Percentiles rank a stretch among this genome's conserved stretches.
Conservation (phyloP, 2,797 vertebrate species). For the Rachycentron canadum region DNA sequence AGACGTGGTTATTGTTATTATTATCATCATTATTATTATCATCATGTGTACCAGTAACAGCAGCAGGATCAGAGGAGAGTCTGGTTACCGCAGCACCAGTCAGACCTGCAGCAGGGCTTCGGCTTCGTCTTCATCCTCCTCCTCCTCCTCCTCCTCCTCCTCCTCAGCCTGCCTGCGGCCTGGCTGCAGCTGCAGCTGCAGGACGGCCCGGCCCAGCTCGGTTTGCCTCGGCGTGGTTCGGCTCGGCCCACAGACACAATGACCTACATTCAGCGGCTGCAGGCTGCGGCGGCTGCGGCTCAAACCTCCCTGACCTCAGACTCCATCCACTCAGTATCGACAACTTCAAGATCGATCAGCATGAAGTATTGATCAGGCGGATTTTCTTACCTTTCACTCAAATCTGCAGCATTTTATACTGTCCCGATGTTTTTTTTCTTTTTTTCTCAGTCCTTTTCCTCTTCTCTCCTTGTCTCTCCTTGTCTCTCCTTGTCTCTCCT, state of each 20-base stretch:
- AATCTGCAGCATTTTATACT: conserved; percentile 67
- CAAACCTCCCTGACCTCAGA: conserved; percentile 18
- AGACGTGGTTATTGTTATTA: no score
- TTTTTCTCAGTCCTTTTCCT: conserved; percentile 39
- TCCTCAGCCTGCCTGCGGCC: conserved; percentile 52
- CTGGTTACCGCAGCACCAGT: conserved; percentile 7
- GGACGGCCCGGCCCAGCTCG: conserved; percentile 52
- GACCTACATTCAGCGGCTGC: conserved; percentile 73
- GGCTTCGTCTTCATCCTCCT: conserved; percentile 36
- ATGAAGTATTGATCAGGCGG: conserved; percentile 35
- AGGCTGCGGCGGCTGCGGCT: conserved; percentile 39
- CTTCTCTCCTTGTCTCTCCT: conserved; percentile 13
- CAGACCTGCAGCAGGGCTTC: conserved; percentile 40
- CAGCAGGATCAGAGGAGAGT: not conserved
- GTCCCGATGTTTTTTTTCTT: conserved; percentile 37
- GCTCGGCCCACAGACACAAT: conserved; percentile 78
- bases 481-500: conserved; percentile 20
- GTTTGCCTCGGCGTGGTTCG: conserved; percentile 53
- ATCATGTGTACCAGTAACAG: not conserved
- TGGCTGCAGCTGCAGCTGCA: conserved; percentile 47
- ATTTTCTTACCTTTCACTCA: conserved; percentile 72
- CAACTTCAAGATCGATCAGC: conserved; percentile 26
- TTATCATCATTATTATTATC: not conserved
- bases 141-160: not conserved
- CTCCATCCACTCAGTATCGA: conserved; percentile 30